phyloP scores from a whole-genome alignment of 92 coral and sea anemone species.

The Actinernus sp. region DNA sequence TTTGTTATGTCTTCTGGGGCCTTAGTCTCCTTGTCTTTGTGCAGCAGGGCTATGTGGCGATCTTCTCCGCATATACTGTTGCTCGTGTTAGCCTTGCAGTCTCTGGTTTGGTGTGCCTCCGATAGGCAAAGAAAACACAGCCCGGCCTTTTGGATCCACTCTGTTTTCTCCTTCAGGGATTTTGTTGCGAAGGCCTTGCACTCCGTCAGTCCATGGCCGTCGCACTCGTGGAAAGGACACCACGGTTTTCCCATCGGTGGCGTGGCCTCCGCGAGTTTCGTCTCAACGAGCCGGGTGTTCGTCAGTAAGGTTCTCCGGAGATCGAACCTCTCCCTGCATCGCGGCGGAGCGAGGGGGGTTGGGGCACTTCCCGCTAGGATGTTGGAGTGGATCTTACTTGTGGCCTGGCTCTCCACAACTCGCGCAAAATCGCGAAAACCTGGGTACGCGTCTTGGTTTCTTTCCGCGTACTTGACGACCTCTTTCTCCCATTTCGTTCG shows the following conservation, averaged over 20 bases:
- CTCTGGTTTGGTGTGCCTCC: slow-evolving; percentile 4
- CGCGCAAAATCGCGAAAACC: slow-evolving; percentile 29
- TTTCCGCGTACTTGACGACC: no score
- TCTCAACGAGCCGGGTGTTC: no score
- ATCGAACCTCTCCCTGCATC: no score
- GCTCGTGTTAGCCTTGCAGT: neutral
- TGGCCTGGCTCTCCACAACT: slow-evolving; percentile 27
- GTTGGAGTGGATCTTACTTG: slow-evolving; percentile 48
- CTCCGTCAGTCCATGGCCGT: slow-evolving; percentile 1
- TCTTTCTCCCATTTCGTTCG: slow-evolving; percentile 57
- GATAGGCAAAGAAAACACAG: slow-evolving; percentile 17
- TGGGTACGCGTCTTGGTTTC: no score
- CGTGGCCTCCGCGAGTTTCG: no score
- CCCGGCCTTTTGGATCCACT: slow-evolving; percentile 11
- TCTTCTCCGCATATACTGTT: slow-evolving; percentile 15
- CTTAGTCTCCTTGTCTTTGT: neutral
- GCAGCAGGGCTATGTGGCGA: slow-evolving; percentile 5
- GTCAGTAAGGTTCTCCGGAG: no score
- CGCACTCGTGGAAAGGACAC: slow-evolving; percentile 15
- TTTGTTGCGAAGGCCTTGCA: slow-evolving; percentile 11
- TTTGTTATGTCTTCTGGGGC: neutral
- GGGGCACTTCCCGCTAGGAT: no score
- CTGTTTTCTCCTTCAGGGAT: slow-evolving; percentile 18
- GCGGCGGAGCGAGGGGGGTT: no score
- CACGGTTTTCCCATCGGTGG: neutral